These are phyloP conservation scores for Oreochromis tanganicae DNA, from an alignment of 2,113 vertebrate species.

Conservation along the genomic window DNA sequence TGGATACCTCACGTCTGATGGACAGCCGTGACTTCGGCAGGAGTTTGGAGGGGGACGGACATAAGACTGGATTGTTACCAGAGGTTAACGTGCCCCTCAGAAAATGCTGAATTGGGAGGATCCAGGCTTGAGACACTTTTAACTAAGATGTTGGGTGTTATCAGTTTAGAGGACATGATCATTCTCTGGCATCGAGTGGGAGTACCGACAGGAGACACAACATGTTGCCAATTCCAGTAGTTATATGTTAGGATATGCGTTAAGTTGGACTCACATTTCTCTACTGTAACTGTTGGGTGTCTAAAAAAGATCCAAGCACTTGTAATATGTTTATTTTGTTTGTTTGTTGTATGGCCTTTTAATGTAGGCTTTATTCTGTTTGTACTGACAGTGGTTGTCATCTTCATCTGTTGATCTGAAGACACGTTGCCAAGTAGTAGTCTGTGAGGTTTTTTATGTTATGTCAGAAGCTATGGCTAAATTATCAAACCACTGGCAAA, in stretches of 20 bases:
- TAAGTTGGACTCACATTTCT: slow-evolving; percentile 68
- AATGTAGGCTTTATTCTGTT: slow-evolving; percentile 62
- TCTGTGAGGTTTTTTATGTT: slow-evolving; percentile 64
- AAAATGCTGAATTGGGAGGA: slow-evolving; percentile 2
- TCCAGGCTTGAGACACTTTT: background rate
- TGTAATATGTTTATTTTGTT: slow-evolving; percentile 62
- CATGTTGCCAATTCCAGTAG: slow-evolving; percentile 72
- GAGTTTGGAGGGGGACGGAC: slow-evolving; percentile 22
- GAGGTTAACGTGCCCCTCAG: slow-evolving; percentile 12
- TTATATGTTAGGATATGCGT: slow-evolving; percentile 68
- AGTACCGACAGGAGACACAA: slow-evolving; percentile 31
- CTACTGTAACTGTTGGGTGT: slow-evolving; percentile 74
- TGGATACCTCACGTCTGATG: slow-evolving; percentile 33
- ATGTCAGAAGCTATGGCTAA: slow-evolving; percentile 62
- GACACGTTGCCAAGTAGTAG: slow-evolving; percentile 71
- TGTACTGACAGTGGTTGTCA: slow-evolving; percentile 67
- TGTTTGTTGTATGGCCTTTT: slow-evolving; percentile 67
- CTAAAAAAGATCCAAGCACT: slow-evolving; percentile 66
- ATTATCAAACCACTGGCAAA: slow-evolving; percentile 56
- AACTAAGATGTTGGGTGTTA: background rate
- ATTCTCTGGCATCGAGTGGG: background rate
- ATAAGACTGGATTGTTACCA: slow-evolving; percentile 37
- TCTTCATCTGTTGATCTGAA: slow-evolving; percentile 52
- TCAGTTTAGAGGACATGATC: slow-evolving; percentile 15
- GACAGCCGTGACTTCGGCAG: slow-evolving; percentile 29